Conservation (phyloP, 2,113 vertebrate species). For the Phaethon lepturus region DNA sequence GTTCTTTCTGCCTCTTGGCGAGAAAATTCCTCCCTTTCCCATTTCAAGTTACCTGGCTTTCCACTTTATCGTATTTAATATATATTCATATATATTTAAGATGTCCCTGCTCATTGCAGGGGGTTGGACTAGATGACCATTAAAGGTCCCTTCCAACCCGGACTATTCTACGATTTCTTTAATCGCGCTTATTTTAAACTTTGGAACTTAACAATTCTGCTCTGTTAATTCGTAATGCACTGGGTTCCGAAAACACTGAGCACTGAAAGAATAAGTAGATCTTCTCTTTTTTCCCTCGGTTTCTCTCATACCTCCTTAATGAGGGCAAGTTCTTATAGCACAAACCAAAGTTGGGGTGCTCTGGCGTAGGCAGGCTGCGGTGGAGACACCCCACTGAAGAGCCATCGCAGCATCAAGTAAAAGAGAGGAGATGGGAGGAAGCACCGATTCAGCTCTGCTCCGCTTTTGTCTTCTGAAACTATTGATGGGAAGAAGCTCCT, state of each 20-base stretch:
- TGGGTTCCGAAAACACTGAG: not conserved
- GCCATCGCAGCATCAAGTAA: not conserved
- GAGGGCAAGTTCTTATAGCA: not conserved
- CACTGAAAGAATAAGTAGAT: not conserved
- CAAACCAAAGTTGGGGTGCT: not conserved
- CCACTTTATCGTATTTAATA: not conserved
- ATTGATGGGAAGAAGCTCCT: not conserved
- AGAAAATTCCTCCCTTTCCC: not conserved
- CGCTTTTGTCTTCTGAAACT: not conserved
- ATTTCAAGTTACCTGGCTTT: not conserved
- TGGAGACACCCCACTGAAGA: not conserved
- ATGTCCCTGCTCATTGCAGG: too few relatives aligned
- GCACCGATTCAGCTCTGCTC: not conserved
- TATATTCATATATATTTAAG: not conserved
- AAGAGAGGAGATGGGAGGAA: not conserved
- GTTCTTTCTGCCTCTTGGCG: fast-evolving
- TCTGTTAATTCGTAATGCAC: not conserved
- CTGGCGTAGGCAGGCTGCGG: fast-evolving
- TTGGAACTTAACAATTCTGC: not conserved
- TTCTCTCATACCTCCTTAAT: not conserved
- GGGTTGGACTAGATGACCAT: too few relatives aligned
- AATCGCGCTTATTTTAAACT: not conserved
- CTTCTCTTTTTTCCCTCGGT: not conserved
- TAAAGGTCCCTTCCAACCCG: too few relatives aligned
- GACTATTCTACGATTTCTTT: not conserved